Evolutionary conservation across 2,888 invertebrate species (phyloP).

Genomic region (Schizaphis graminum): DNA sequence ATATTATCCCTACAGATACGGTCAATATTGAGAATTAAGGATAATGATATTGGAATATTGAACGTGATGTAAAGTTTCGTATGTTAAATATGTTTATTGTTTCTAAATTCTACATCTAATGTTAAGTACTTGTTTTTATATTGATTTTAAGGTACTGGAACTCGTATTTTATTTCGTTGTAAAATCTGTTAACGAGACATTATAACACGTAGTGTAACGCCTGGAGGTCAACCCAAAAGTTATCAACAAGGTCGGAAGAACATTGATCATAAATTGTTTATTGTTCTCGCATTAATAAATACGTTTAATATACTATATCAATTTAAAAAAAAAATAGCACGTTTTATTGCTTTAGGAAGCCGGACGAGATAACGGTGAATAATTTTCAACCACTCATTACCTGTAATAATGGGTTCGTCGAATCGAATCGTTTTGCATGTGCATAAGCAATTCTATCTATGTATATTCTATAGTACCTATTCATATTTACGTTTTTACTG

Average conservation of each 20-base stretch:
- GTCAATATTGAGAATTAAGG: not conserved
- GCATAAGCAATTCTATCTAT: not conserved
- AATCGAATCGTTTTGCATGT: not conserved
- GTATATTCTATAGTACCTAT: not conserved
- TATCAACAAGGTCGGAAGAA: conserved; percentile 41
- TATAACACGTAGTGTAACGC: not conserved
- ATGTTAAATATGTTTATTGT: not conserved
- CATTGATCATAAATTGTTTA: conserved; percentile 21
- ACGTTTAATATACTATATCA: not conserved
- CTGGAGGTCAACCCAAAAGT: conserved; percentile 17
- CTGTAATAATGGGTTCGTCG: not conserved
- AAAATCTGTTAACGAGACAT: not conserved
- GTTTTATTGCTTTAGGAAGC: conserved; percentile 61
- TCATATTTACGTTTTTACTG: not conserved
- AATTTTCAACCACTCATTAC: not conserved
- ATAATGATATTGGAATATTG: not conserved
- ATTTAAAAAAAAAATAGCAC: conserved; percentile 35
- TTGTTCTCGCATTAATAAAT: conserved; percentile 5
- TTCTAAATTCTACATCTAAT: not conserved
- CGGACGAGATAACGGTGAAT: conserved; percentile 32
- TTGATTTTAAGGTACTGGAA: not conserved
- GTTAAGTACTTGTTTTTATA: not conserved
- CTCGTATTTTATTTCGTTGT: not conserved
- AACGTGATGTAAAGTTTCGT: not conserved
- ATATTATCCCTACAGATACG: not conserved